phyloP scores from a whole-genome alignment of 2,113 vertebrate genomes.

The Fulmarus glacialis region DNA sequence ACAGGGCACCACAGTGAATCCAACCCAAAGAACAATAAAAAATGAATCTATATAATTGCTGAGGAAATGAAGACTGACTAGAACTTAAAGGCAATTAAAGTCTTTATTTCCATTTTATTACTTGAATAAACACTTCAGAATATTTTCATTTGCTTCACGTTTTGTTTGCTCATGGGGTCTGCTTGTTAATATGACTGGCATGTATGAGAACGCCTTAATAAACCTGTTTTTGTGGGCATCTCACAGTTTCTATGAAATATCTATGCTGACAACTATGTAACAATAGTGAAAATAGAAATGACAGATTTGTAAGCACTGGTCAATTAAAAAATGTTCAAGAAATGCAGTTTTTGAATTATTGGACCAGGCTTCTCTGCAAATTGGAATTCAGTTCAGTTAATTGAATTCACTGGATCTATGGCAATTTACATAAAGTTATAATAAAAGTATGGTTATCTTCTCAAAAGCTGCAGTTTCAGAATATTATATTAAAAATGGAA shows the following conservation, averaged over 20 bases:
- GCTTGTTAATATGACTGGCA: slow-evolving; percentile 29
- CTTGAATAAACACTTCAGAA: slow-evolving; percentile 27
- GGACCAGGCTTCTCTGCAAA: slow-evolving; percentile 5
- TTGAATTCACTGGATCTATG: slow-evolving; percentile 37
- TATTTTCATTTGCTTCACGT: slow-evolving; percentile 49
- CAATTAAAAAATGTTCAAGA: not conserved
- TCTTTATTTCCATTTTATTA: slow-evolving; percentile 48
- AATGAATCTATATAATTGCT: not conserved
- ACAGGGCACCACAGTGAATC: not conserved
- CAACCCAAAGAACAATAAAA: not conserved
- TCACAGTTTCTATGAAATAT: not conserved
- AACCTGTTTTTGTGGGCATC: slow-evolving; percentile 54
- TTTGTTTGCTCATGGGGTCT: slow-evolving; percentile 9
- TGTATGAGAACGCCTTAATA: slow-evolving; percentile 53
- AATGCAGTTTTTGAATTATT: slow-evolving; percentile 27
- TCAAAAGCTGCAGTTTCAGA: not conserved
- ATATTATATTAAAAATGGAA: not conserved
- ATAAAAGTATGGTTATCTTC: not conserved
- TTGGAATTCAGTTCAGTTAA: slow-evolving; percentile 48
- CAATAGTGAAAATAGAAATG: slow-evolving; percentile 33
- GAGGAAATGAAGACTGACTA: slow-evolving; percentile 10
- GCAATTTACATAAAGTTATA: slow-evolving; percentile 52
- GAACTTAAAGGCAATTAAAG: slow-evolving; percentile 61
- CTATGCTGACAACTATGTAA: not conserved
- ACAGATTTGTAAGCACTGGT: slow-evolving; percentile 3